Evolutionary conservation across 2,797 vertebrate genomes (phyloP).

Genomic region (Pseudochirops corinnae): DNA sequence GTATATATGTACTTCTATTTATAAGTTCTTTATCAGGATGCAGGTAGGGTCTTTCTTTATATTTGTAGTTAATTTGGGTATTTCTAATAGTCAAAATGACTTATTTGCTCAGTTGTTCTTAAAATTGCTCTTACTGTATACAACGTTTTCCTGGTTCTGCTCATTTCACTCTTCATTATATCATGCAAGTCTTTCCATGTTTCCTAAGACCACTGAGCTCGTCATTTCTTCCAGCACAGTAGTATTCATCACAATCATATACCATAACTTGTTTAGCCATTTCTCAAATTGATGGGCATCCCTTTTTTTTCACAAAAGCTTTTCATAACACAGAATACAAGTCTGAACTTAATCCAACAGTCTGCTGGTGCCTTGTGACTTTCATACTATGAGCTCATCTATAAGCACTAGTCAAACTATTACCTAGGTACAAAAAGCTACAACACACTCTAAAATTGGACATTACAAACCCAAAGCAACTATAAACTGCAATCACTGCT

Average conservation of each 20-base stretch:
- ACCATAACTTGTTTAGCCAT: not conserved
- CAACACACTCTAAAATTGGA: slow-evolving; percentile 55
- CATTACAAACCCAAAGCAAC: slow-evolving; percentile 17
- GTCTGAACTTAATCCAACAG: slow-evolving; percentile 34
- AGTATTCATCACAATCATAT: not conserved
- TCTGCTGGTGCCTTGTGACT: slow-evolving; percentile 39
- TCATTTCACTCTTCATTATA: not conserved
- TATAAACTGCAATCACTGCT: slow-evolving; percentile 57
- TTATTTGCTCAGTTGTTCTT: not conserved
- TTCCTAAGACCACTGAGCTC: not conserved
- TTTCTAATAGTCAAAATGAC: not conserved
- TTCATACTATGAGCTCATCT: slow-evolving; percentile 75
- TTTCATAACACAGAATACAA: slow-evolving; percentile 62
- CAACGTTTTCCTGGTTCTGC: not conserved
- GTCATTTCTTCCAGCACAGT: not conserved
- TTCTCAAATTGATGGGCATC: not conserved
- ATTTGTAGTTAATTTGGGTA: not conserved
- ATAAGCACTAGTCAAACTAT: slow-evolving; percentile 34
- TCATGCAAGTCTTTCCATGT: not conserved
- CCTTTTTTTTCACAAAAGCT: slow-evolving; percentile 44
- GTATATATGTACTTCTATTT: not conserved
- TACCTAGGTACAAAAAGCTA: slow-evolving; percentile 59
- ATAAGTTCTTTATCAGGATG: not conserved
- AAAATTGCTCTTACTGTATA: not conserved
- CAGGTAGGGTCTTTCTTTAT: not conserved